phyloP scores from a whole-genome alignment of 2,797 vertebrate species.

The Ceryle rudis region DNA sequence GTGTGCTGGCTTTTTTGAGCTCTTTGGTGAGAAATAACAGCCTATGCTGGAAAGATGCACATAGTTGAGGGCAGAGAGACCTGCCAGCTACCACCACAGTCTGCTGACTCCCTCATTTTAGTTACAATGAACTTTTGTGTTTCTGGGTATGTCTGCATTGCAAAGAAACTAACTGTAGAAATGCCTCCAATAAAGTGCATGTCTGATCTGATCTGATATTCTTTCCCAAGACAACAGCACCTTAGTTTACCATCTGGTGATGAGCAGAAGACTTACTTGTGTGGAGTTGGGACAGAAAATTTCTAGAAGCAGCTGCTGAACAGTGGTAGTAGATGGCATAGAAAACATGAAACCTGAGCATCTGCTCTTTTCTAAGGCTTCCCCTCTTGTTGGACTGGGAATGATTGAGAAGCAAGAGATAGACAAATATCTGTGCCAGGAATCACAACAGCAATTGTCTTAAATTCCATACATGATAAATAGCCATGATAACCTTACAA shows the following conservation, averaged over 20 bases:
- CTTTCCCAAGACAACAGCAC: neutral
- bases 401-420: neutral
- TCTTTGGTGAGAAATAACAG: neutral
- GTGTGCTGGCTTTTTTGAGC: neutral
- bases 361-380: too few relatives aligned
- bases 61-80: neutral
- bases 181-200: neutral
- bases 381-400: too few relatives aligned
- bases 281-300: neutral
- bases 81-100: neutral
- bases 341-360: too few relatives aligned
- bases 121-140: neutral
- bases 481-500: neutral
- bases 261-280: neutral
- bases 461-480: neutral
- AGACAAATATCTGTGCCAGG: neutral
- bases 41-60: neutral
- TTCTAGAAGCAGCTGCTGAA: neutral
- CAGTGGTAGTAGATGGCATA: neutral
- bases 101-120: neutral
- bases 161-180: neutral
- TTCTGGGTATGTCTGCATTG: neutral
- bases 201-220: neutral
- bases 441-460: neutral
- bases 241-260: neutral